These are phyloP conservation scores for Chamaea fasciata DNA, from an alignment of 2,113 vertebrate species.

Conservation along the genomic window DNA sequence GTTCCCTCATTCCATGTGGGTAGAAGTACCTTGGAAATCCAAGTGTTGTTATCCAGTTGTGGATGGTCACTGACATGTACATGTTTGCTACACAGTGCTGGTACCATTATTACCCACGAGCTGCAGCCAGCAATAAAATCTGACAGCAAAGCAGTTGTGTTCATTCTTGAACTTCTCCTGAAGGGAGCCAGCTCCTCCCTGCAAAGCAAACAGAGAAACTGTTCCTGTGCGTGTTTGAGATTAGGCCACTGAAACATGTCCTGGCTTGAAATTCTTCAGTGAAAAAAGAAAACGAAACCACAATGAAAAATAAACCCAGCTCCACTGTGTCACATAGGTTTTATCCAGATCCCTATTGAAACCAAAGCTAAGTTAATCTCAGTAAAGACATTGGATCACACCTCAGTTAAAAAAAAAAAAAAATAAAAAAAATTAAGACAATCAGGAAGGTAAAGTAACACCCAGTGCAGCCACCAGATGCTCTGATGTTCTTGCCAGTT, in stretches of 20 bases:
- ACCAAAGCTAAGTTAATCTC: neutral
- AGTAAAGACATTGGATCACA: neutral
- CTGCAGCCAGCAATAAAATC: neutral
- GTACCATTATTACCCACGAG: neutral
- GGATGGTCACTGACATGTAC: neutral
- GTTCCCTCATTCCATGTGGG: neutral
- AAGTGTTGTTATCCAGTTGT: neutral
- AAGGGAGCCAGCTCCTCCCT: conserved; percentile 28
- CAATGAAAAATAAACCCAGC: neutral
- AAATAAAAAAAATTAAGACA: neutral
- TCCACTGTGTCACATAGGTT: neutral
- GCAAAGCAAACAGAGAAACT: conserved; percentile 25
- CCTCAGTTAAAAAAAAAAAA: neutral
- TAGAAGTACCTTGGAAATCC: neutral
- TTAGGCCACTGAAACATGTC: conserved; percentile 43
- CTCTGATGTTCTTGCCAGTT: neutral
- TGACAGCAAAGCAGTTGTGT: neutral
- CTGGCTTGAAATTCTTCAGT: conserved; percentile 18
- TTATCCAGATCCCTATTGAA: neutral
- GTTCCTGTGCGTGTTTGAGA: neutral
- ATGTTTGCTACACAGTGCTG: neutral
- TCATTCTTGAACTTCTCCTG: neutral
- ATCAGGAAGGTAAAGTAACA: neutral
- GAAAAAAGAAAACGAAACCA: conserved; percentile 52
- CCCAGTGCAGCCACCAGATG: neutral